Percentiles rank a stretch among this genome's conserved stretches.
Evolutionary conservation across 1,140 invertebrate genomes (phyloP).

Genomic region (Centruroides sculpturatus): DNA sequence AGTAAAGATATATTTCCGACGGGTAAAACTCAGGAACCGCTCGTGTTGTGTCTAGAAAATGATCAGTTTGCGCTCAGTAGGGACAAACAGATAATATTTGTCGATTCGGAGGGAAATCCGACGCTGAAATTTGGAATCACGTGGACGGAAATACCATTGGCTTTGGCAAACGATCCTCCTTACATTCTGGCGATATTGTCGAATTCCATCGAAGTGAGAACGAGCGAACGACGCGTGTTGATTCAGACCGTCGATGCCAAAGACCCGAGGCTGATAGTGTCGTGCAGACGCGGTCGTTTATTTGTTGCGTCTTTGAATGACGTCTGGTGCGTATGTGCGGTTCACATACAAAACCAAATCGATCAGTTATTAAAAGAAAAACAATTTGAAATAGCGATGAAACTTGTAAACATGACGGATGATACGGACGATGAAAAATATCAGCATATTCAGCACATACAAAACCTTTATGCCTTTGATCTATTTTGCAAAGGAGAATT

Average conservation of each 20-base stretch:
- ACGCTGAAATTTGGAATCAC: slow-evolving; percentile 52
- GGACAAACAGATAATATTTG: slow-evolving; percentile 68
- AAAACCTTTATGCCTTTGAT: slow-evolving; percentile 77
- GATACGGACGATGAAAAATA: slow-evolving; percentile 63
- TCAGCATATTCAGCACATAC: slow-evolving; percentile 68
- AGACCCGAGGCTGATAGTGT: slow-evolving; percentile 20
- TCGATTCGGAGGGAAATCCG: slow-evolving; percentile 54
- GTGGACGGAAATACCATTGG: slow-evolving; percentile 65
- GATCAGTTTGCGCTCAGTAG: slow-evolving; percentile 57
- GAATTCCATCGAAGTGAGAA: slow-evolving; percentile 65
- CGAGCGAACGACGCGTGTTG: slow-evolving; percentile 49
- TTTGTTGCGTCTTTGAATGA: slow-evolving; percentile 72
- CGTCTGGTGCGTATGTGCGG: slow-evolving; percentile 67
- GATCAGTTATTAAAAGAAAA: slow-evolving; percentile 66
- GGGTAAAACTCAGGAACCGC: slow-evolving; percentile 63
- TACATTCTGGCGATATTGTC: slow-evolving; percentile 65
- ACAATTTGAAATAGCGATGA: slow-evolving; percentile 71
- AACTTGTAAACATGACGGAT: slow-evolving; percentile 48
- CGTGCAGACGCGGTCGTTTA: slow-evolving; percentile 42
- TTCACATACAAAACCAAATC: slow-evolving; percentile 66
- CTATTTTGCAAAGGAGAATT: slow-evolving; percentile 78
- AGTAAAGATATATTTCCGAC: slow-evolving; percentile 70
- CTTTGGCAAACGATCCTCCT: slow-evolving; percentile 75
- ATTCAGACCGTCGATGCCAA: slow-evolving; percentile 56
- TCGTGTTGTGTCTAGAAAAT: slow-evolving; percentile 55